phyloP scores from a whole-genome alignment of 1,140 invertebrate genomes.

The Heliconius hewitsoni region DNA sequence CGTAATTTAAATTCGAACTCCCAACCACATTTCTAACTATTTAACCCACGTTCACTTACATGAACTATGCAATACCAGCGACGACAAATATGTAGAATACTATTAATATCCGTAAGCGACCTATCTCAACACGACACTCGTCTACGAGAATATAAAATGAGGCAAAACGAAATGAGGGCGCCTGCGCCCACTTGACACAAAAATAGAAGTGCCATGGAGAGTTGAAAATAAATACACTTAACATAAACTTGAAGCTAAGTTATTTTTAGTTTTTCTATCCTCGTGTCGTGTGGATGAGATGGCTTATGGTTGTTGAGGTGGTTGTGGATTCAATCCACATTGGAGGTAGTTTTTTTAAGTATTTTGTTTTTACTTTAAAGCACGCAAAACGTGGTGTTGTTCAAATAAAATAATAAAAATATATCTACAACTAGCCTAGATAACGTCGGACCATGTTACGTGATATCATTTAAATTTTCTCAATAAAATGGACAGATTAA shows the following conservation, averaged over 20 bases:
- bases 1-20: neutral
- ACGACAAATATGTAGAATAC: neutral
- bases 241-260: neutral
- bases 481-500: too few relatives aligned
- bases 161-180: neutral
- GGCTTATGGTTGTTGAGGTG: too few relatives aligned
- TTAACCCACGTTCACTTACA: too few relatives aligned
- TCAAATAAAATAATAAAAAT: too few relatives aligned
- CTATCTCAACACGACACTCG: neutral
- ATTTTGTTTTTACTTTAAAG: too few relatives aligned
- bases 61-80: neutral
- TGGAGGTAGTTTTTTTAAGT: too few relatives aligned
- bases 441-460: too few relatives aligned
- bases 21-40: too few relatives aligned
- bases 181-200: neutral
- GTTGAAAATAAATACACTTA: neutral
- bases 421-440: too few relatives aligned
- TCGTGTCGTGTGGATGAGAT: neutral
- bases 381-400: too few relatives aligned
- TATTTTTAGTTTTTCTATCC: neutral
- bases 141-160: conserved; percentile 3
- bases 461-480: too few relatives aligned
- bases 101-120: conserved; percentile 5
- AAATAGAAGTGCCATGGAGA: neutral
- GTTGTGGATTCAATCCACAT: too few relatives aligned